Conservation (phyloP, 2,113 vertebrate species). For the Motacilla tschutschensis region DNA sequence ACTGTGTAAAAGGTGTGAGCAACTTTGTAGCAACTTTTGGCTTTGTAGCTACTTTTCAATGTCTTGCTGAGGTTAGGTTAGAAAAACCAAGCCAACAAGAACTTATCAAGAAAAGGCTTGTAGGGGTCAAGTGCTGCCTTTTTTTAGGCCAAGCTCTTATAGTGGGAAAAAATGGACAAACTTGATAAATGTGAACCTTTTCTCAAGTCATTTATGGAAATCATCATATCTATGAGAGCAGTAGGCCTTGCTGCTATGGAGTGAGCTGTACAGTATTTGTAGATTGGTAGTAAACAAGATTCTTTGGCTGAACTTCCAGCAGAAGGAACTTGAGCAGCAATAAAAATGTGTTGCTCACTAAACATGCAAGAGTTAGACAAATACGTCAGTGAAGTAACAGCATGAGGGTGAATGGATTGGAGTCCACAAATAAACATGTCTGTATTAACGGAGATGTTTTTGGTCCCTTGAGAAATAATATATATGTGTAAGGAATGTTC, state of each 20-base stretch:
- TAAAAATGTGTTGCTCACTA: background rate
- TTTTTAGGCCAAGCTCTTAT: background rate
- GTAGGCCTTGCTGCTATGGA: background rate
- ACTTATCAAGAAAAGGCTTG: background rate
- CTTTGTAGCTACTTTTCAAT: background rate
- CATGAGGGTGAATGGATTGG: background rate
- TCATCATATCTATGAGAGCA: background rate
- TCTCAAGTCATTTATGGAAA: background rate
- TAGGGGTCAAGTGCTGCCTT: background rate
- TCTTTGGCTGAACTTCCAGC: slow-evolving; percentile 11
- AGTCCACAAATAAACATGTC: background rate
- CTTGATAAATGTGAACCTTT: background rate
- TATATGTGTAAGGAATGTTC: background rate
- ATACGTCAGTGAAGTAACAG: background rate
- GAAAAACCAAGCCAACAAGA: background rate
- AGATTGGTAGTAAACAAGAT: background rate
- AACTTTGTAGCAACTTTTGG: background rate
- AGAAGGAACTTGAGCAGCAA: background rate
- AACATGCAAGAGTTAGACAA: background rate
- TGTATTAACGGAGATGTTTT: background rate
- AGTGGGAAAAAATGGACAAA: background rate
- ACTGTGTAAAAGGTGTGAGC: background rate
- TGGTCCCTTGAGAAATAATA: background rate
- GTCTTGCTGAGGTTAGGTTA: background rate
- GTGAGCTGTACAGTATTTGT: background rate